Percentiles rank a stretch among this genome's conserved stretches.
Evolutionary conservation across 2,888 invertebrate genomes (phyloP).

Genomic region (Mactromeris polynyma): DNA sequence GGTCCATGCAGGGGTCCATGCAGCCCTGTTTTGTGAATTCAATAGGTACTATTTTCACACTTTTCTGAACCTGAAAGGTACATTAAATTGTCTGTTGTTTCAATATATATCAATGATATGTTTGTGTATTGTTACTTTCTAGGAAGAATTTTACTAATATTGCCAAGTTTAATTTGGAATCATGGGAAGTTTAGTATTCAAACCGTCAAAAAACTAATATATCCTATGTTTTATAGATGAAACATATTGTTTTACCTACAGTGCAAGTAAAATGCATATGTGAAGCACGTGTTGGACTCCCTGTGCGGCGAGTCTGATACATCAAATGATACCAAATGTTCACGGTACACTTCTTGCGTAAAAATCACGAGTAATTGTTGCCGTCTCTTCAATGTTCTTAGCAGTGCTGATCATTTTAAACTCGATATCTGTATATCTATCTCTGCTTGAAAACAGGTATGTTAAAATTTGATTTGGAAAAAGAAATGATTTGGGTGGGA

Average conservation of each 20-base stretch:
- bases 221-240: neutral
- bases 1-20: no score
- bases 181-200: no score
- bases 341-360: neutral
- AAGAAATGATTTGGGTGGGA: neutral
- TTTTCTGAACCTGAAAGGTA: no score
- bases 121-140: no score
- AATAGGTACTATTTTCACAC: no score
- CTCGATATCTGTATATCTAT: neutral
- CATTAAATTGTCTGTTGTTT: no score
- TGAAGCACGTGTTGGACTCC: neutral
- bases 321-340: neutral
- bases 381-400: neutral
- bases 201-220: neutral
- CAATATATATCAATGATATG: no score
- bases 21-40: no score
- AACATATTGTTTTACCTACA: neutral
- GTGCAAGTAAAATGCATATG: neutral
- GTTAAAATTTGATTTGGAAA: neutral
- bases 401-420: neutral
- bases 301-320: neutral
- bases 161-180: no score
- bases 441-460: neutral
- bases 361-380: neutral
- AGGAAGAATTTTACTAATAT: no score